Base-by-base conservation (phyloP, 2,888 invertebrate species). In the Spilosoma lubricipeda region DNA sequence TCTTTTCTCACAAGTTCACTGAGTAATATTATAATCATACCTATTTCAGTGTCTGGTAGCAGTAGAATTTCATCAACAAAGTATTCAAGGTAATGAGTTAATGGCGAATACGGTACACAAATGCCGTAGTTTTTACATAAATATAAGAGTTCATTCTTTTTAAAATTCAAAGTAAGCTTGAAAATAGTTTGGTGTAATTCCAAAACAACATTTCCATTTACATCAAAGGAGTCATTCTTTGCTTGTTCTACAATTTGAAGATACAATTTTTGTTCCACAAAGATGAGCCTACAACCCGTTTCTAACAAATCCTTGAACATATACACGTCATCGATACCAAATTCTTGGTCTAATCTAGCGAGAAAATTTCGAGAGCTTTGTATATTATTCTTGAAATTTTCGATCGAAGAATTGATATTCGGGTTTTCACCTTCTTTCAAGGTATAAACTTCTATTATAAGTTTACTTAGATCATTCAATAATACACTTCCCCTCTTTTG, bases 11-110 rank as follows among this genome's bases (percentile, higher is more conserved):
- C 63, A 30, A 70, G n/a, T 11, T 70, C 63, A 45, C 70, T 63
- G 0, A 70, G 63, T 42, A 70, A 70, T 30, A 20, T 63, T 20
- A 45, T 63, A 1, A 70, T 63, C 30, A 63, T 39, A 13, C 64
- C 45, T 2, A 70, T 70, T 63, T 70, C 70, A 11, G 23, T 30
- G 8, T 70, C 42, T 42, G 70, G 42, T 23, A 70, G 42, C 2
- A 70, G 42, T 30, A 70, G 42, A 20, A 70, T 70, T 45, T 70
- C 70, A 30, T 70, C 63, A 45, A 70, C 23, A 20, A 70, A 63
- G 20, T 42, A 23, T 70, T 42, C 20, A 2, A 70, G 18, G 13
- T 70, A 30, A 11, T 42, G n/a, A 30, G 63, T 42, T 11, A 70
- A 63, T 63, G n/a, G 56, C 9, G 70, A 70, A 63, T 63, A 23